Evolutionary conservation across 2,888 invertebrate species (phyloP).

Genomic region (Pseudeuparius sepicola): DNA sequence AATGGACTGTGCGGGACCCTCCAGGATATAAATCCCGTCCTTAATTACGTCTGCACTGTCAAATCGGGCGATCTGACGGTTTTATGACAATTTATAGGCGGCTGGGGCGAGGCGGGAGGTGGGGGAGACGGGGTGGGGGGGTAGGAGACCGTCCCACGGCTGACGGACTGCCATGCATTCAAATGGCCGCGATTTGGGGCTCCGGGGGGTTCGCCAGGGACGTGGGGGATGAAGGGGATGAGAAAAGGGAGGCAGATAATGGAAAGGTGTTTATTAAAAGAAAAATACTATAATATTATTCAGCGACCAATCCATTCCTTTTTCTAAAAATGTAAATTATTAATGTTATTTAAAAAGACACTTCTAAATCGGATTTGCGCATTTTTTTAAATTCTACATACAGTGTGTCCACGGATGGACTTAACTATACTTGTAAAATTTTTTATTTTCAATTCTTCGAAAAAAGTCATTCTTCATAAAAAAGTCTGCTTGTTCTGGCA

Average conservation of each 20-base stretch:
- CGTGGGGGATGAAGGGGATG: conserved; percentile 15
- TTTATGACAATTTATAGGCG: conserved; percentile 55
- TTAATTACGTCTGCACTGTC: conserved; percentile 47
- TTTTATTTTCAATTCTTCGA: too few species aligned
- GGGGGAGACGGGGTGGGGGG: conserved; percentile 30
- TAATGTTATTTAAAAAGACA: too few species aligned
- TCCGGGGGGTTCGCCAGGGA: conserved; percentile 16
- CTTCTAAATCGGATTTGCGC: too few species aligned
- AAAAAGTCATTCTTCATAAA: too few species aligned
- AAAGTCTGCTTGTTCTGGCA: too few species aligned
- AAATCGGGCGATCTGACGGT: conserved; percentile 65
- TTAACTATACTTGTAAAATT: too few species aligned
- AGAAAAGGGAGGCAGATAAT: conserved; percentile 1
- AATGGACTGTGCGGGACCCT: too few species aligned
- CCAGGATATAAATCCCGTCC: conserved; percentile 42
- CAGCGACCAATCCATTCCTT: too few species aligned
- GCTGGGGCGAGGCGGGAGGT: conserved; percentile 44
- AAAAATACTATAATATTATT: too few species aligned
- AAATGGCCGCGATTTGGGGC: conserved; percentile 57
- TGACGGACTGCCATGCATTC: conserved; percentile 68
- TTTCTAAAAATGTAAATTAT: too few species aligned
- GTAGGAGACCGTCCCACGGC: conserved; percentile 43
- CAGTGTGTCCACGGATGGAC: too few species aligned
- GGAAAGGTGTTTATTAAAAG: background rate
- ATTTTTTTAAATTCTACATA: too few species aligned